Evolutionary conservation across 2,888 invertebrate genomes (phyloP), one percentile per base, ranked within the genome.

Genomic region (Drepana falcataria): DNA sequence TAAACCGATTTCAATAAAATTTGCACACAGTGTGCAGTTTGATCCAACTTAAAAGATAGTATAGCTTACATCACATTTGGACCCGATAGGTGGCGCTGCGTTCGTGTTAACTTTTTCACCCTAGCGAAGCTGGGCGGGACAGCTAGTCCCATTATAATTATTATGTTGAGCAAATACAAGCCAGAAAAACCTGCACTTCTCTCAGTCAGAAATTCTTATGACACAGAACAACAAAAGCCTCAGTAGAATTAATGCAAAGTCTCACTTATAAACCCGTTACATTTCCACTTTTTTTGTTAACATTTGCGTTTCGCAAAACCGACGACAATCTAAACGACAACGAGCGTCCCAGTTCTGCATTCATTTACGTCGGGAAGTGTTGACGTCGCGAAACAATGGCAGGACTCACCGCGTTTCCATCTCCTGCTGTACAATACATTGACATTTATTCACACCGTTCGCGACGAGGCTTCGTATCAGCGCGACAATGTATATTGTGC

Each of bases 361-460:
- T 79, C 77, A 79, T 81, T 79, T 77, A 73, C 75, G 70, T 60
- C 66, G 68, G 73, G 70, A 71, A 83, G 79, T 78, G 81, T 79
- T 79, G 81, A 79, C 82, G 75, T 70, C 57, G 61, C 55, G 61
- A 73, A 72, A 82, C 82, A 83, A 83, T 71, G 57, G 61, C 64
- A 82, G 83, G 81, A 80, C 79, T 74, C 56, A 47, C 59, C 57
- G 58, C 66, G 68, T 72, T 68, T 64, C 65, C 68, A 66, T 69
- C 75, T 68, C 68, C 53, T 48, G 51, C 61, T 60, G 52, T 66
- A 81, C 75, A 81, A 79, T 80, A 80, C 81, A 78, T 69, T 60
- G 79, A 65, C 63, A 66, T 64, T 62, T 69, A 68, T 75, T 69
- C 69, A 75, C 58, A 55, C 55, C 49, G 58, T 55, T 54, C 60